Evolutionary conservation across 2,113 vertebrate species (phyloP), one percentile per base, ranked within the genome.

Genomic region (Dascyllus trimaculatus): DNA sequence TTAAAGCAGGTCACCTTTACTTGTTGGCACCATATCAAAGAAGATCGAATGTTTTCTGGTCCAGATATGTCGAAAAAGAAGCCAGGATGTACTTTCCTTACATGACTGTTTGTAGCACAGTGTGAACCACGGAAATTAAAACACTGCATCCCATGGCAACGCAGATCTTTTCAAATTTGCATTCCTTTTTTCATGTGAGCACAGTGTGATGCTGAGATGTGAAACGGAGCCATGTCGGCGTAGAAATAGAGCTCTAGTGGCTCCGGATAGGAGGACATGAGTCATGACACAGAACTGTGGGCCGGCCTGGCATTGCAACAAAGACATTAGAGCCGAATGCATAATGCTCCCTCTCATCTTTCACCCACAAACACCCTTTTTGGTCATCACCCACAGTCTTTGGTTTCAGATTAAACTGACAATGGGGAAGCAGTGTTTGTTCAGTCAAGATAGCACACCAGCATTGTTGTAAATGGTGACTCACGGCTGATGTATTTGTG

Each of bases 261-360:
- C 43, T 88, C 26, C 18, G 71, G 67, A 84, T 77, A 46, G 70
- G 56, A 75, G 64, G 29, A 77, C 81, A 80, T 93, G 91, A 93
- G 85, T 90, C 88, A 91, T 81, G 79, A 85, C 67, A 85, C 75
- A 67, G 59, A 73, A 78, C 40, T 56, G 89, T 90, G 70, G 91
- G 88, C 69, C 80, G 65, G 22, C 60, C 83, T 92, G 88, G 88
- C 87, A 83, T 63, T 4, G 15, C 53, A 76, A 88, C 83, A 90
- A 88, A 92, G 81, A 77, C 71, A 77, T 71, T 66, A 68, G 78
- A 64, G 56, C 38, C 64, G 26, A 45, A 85, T 81, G 61, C 65
- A 78, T 78, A 76, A 80, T 32, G 64, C 59, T 70, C 43, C 60
- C 83, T 80, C 87, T 89, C 71, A 90, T 85, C 75, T 70, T 75